Conservation (phyloP, 2,113 vertebrate species). For the Paramormyrops kingsleyae region DNA sequence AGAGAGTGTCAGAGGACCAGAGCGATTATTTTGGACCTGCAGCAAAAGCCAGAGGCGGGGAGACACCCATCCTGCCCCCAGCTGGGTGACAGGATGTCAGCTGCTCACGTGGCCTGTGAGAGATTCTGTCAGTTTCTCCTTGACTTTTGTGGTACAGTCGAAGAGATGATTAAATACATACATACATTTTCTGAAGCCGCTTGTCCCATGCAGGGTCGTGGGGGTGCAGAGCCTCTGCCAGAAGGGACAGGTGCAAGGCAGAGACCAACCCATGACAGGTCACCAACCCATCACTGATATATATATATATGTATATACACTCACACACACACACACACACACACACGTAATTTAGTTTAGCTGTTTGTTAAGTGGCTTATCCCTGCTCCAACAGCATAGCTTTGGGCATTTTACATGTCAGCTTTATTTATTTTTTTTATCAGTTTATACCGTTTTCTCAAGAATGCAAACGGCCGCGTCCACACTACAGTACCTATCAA, state of each 20-base stretch:
- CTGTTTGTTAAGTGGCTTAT: not conserved
- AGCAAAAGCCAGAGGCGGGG: not conserved
- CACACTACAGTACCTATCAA: not conserved
- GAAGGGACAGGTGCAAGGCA: not conserved
- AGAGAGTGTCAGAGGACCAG: not conserved
- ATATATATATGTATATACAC: not conserved
- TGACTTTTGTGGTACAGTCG: not conserved
- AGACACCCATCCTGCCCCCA: not conserved
- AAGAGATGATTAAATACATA: not conserved
- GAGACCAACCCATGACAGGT: not conserved
- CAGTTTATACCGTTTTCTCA: not conserved
- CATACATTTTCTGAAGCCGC: not conserved
- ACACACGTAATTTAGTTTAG: not conserved
- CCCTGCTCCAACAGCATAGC: not conserved
- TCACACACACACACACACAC: no score
- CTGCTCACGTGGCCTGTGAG: not conserved
- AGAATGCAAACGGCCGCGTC: not conserved
- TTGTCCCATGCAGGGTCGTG: not conserved
- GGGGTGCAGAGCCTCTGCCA: not conserved
- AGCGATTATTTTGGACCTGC: not conserved
- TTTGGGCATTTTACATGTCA: not conserved
- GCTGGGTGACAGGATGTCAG: not conserved
- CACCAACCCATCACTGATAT: not conserved
- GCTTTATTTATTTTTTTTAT: not conserved
- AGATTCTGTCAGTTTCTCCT: not conserved